Base-by-base conservation (phyloP, 30 jellyfish, hydroid and myxozoan species). In the Mastigias papua region DNA sequence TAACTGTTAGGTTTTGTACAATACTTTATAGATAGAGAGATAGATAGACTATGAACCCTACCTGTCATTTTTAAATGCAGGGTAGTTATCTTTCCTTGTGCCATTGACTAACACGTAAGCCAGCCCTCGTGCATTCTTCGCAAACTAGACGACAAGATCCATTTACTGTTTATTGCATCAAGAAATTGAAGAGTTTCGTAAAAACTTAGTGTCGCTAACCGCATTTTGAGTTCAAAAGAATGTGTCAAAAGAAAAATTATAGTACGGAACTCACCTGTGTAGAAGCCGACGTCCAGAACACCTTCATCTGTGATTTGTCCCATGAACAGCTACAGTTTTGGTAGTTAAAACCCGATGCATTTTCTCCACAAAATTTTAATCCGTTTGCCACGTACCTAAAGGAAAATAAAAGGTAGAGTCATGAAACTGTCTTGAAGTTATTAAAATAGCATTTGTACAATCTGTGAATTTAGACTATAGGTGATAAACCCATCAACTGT, bases 241-340 rank as follows among this genome's bases (percentile, higher is more conserved):
- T 23, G 23, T 51, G 2, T 4, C 27, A 51, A 51, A 51, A 1
- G 5, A 5, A 17, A 5, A 1, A 51, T 4, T 2, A 4, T 51
- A 2, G 25, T 51, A 51, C 27, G 25, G 17, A 5, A 16, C 5
- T 32, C 54, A 83, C 92, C 86, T 83, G 86, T 5, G 22, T 58
- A 19, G 92, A 83, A 11, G 86, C 92, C 21, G 66, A 29, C 50
- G n/a, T 31, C 92, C 92, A 83, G 42, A 69, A 83, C 51, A 35
- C 73, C 1, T 9, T 22, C 19, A 23, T 62, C 46, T 63, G 58
- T 29, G 86, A 67, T 20, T 72, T 25, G 19, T 19, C 0, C 92
- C 92, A 83, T 2, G 42, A 1, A 34, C 92, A 83, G 13, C 20
- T 83, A 73, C 92, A 83, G 17, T 25, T 48, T 15, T 26, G 37